phyloP scores from a whole-genome alignment of 2,113 vertebrate genomes.

The Calyptommatus sinebrachiatus region DNA sequence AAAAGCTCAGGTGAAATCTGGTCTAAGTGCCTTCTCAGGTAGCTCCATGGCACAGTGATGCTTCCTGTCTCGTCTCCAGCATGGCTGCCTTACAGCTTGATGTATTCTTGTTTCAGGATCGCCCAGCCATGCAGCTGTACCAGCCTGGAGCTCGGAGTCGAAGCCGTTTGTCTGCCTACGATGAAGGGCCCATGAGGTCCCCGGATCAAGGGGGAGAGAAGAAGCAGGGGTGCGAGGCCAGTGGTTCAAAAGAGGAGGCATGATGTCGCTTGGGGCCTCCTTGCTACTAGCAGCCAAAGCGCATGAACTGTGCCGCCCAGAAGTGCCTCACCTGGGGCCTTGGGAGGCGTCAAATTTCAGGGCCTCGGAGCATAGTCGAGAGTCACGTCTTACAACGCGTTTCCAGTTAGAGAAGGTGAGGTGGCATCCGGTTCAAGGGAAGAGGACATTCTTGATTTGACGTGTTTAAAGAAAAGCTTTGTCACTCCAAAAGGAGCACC shows the following conservation, averaged over 20 bases:
- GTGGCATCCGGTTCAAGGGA: conserved; percentile 50
- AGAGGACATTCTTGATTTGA: conserved; percentile 46
- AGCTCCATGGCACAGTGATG: background rate
- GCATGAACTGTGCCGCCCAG: conserved; percentile 78
- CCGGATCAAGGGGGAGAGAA: conserved; percentile 72
- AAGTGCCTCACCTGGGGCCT: conserved; percentile 85
- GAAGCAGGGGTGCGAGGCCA: conserved; percentile 80
- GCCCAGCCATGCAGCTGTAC: conserved; percentile 95
- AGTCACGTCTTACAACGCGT: conserved; percentile 67
- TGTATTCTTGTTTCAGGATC: conserved; percentile 80
- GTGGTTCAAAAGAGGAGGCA: conserved; percentile 79
- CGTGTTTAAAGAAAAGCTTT: conserved; percentile 23
- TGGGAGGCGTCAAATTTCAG: conserved; percentile 67
- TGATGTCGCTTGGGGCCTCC: conserved; percentile 75
- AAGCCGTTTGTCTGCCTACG: conserved; percentile 70
- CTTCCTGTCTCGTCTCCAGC: background rate
- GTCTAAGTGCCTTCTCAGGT: too few relatives aligned
- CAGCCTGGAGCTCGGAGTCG: conserved; percentile 92
- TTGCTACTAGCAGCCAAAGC: conserved; percentile 82
- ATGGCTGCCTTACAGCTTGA: conserved; percentile 27
- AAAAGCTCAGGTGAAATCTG: background rate
- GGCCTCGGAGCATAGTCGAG: conserved; percentile 62
- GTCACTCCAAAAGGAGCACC: conserved; percentile 50
- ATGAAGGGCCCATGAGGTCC: conserved; percentile 69
- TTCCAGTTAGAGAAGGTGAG: conserved; percentile 64